Percentiles rank a stretch among this genome's conserved stretches.
These are phyloP conservation scores for Sesamia nonagrioides DNA, from an alignment of 1,140 invertebrate species.

Conservation along the genomic window DNA sequence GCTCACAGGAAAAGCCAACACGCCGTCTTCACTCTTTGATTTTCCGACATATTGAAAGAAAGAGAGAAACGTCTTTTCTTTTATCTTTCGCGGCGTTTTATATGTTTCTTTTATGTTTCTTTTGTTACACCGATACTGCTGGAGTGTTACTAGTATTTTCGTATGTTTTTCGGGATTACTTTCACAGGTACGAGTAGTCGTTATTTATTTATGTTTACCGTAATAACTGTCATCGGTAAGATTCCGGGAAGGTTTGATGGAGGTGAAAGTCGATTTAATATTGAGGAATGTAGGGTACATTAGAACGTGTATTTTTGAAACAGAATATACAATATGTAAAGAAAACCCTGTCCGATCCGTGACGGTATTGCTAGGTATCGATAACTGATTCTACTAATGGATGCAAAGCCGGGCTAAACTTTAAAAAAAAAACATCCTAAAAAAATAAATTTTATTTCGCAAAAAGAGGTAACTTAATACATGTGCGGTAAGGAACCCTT, in stretches of 20 bases:
- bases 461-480: no score
- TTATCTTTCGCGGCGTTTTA: constrained; percentile 34
- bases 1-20: neutral
- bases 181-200: neutral
- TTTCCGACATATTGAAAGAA: constrained; percentile 28
- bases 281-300: neutral
- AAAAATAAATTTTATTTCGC: no score
- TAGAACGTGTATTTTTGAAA: neutral
- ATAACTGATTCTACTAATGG: no score
- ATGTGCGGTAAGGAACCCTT: no score
- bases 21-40: neutral
- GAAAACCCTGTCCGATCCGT: no score
- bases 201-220: neutral
- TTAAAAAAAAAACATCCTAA: no score
- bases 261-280: neutral
- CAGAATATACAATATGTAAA: no score
- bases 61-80: constrained; percentile 18
- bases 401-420: no score
- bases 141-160: constrained; percentile 11
- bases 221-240: neutral
- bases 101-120: constrained; percentile 34
- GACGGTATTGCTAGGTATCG: no score
- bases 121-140: constrained; percentile 1
- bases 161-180: neutral
- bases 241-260: neutral